A percentile compares a stretch with the other conserved stretches of the same genome.
These are phyloP conservation scores for Actinernus sp. DNA, from an alignment of 92 coral and sea anemone species.

Conservation along the genomic window DNA sequence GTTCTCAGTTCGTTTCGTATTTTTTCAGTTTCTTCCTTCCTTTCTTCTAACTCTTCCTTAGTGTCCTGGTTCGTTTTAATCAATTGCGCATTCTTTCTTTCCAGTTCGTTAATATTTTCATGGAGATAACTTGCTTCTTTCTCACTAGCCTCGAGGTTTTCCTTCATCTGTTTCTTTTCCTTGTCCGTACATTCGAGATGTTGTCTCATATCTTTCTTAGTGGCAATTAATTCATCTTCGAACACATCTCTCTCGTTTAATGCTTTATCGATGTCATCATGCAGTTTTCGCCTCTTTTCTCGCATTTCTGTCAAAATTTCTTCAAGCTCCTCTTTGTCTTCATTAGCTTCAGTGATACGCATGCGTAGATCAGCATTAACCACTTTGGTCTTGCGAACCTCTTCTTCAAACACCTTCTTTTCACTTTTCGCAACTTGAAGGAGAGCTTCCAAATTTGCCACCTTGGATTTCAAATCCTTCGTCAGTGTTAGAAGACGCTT, in stretches of 20 bases:
- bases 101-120: slow-evolving; percentile 56
- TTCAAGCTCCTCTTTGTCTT: slow-evolving; percentile 88
- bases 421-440: slow-evolving; percentile 46
- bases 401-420: slow-evolving; percentile 50
- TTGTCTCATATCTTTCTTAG: slow-evolving; percentile 46
- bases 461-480: slow-evolving; percentile 30
- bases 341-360: slow-evolving; percentile 57
- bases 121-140: slow-evolving; percentile 24
- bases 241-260: slow-evolving; percentile 76
- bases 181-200: slow-evolving; percentile 11
- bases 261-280: slow-evolving; percentile 69
- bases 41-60: slow-evolving; percentile 28
- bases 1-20: slow-evolving; percentile 2
- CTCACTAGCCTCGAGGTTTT: slow-evolving; percentile 24
- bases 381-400: slow-evolving; percentile 45
- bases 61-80: slow-evolving; percentile 10
- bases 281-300: slow-evolving; percentile 73
- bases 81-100: slow-evolving; percentile 8
- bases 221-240: slow-evolving; percentile 69
- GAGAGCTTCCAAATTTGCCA: slow-evolving; percentile 37
- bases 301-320: slow-evolving; percentile 75
- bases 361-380: slow-evolving; percentile 37
- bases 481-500: slow-evolving; percentile 35
- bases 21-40: slow-evolving; percentile 31
- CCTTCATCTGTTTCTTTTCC: slow-evolving; percentile 23